A percentile compares a stretch with the other conserved stretches of the same genome.
Conservation (phyloP, 2,113 vertebrate species). For the Odocoileus virginianus region DNA sequence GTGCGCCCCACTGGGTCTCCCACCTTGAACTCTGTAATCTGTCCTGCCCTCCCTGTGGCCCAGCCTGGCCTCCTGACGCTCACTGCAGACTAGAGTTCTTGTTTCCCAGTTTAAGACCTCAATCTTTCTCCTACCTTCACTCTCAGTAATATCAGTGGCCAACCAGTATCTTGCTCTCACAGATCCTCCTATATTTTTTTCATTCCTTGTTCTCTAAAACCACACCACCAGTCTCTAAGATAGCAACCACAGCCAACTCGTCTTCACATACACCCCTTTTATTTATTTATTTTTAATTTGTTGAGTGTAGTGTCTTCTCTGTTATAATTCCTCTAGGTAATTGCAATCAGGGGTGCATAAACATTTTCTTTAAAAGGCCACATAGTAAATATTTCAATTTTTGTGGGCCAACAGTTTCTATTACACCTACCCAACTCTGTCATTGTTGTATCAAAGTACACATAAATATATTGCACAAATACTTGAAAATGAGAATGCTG, state of each 20-base stretch:
- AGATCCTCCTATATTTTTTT: background rate
- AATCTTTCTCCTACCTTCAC: background rate
- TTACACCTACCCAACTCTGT: background rate
- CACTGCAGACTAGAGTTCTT: background rate
- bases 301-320: accelerated
- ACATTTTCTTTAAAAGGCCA: background rate
- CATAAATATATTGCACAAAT: background rate
- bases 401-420: background rate
- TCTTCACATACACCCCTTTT: background rate
- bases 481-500: background rate
- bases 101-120: background rate
- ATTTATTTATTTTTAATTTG: background rate
- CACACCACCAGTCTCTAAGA: background rate
- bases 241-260: background rate
- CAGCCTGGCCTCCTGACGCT: background rate
- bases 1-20: accelerated
- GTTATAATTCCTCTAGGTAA: background rate
- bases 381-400: background rate
- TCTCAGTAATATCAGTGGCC: background rate
- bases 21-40: background rate
- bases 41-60: accelerated
- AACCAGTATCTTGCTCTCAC: background rate
- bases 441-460: background rate
- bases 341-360: background rate
- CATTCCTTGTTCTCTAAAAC: background rate